Percentiles rank a stretch among this genome's conserved stretches.
phyloP scores from a whole-genome alignment of 92 coral and sea anemone species.

The Zoanthus gigantus region DNA sequence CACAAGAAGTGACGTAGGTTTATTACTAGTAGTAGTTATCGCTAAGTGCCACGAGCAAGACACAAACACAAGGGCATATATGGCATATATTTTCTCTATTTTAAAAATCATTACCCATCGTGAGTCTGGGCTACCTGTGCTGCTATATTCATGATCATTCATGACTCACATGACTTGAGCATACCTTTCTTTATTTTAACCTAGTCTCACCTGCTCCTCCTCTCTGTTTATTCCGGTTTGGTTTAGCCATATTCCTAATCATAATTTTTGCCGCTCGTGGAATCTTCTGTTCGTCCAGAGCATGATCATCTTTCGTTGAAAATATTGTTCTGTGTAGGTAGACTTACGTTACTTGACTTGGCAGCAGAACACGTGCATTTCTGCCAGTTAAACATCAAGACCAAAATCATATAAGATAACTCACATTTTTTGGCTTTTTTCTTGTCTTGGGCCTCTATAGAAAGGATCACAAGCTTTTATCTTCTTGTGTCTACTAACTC shows the following conservation, averaged over 20 bases:
- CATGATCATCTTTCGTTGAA: slow-evolving; percentile 20
- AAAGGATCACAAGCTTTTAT: slow-evolving; percentile 95
- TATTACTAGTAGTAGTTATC: too few species aligned
- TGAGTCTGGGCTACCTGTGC: too few species aligned
- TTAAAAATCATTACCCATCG: too few species aligned
- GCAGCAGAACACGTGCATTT: not conserved
- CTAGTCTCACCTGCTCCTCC: slow-evolving; percentile 5
- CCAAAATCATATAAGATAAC: slow-evolving; percentile 22
- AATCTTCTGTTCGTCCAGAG: slow-evolving; percentile 66
- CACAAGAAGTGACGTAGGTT: too few species aligned
- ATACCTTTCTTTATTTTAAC: too few species aligned
- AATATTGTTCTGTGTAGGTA: slow-evolving; percentile 24
- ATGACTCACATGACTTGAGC: too few species aligned
- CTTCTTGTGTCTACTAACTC: slow-evolving; percentile 89
- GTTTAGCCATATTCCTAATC: slow-evolving; percentile 17
- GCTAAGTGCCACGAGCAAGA: too few species aligned
- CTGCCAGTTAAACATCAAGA: not conserved
- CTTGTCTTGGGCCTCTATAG: slow-evolving; percentile 81
- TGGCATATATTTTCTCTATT: too few species aligned
- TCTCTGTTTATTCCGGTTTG: slow-evolving; percentile 8
- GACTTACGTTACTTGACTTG: not conserved
- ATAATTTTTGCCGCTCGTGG: slow-evolving; percentile 72
- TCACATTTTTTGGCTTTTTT: slow-evolving; percentile 42
- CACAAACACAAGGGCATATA: too few species aligned
- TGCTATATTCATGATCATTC: too few species aligned